Percentiles rank a stretch among this genome's conserved stretches.
Conservation (phyloP, 2,888 invertebrate species). For the Cepaea hortensis region DNA sequence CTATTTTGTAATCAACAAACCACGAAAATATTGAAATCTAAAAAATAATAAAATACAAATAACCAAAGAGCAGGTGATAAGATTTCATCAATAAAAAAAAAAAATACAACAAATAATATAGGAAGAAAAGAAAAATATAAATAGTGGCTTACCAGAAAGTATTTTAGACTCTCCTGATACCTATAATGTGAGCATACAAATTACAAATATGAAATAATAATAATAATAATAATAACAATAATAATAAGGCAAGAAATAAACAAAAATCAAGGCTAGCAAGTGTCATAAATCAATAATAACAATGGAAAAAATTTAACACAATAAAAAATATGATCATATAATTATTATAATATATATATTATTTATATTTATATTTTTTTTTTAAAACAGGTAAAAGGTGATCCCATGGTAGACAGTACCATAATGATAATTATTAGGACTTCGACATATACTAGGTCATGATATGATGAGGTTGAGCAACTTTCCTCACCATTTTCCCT, state of each 20-base stretch:
- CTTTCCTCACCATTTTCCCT: too few relatives aligned
- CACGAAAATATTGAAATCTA: not conserved
- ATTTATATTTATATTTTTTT: too few relatives aligned
- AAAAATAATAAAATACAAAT: not conserved
- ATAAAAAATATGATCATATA: too few relatives aligned
- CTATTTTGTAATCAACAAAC: not conserved
- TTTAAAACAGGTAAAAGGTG: not conserved
- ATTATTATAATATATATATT: too few relatives aligned
- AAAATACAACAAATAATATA: constrained; percentile 15
- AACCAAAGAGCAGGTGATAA: not conserved
- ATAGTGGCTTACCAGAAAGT: constrained; percentile 56
- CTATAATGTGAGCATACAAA: constrained; percentile 49
- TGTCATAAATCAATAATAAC: not conserved
- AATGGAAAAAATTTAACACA: too few relatives aligned
- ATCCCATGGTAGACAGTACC: too few relatives aligned
- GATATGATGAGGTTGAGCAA: too few relatives aligned
- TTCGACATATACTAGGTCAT: too few relatives aligned
- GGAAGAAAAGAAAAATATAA: not conserved
- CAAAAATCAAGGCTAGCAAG: not conserved
- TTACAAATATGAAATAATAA: not conserved
- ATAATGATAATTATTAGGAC: too few relatives aligned
- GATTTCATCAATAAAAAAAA: not conserved
- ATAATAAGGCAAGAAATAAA: not conserved
- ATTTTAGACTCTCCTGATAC: constrained; percentile 63
- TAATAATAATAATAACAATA: not conserved